A percentile compares a stretch with the other conserved stretches of the same genome.
These are phyloP conservation scores for Meloidogyne exigua DNA, from an alignment of 1,140 invertebrate genomes.

Conservation along the genomic window DNA sequence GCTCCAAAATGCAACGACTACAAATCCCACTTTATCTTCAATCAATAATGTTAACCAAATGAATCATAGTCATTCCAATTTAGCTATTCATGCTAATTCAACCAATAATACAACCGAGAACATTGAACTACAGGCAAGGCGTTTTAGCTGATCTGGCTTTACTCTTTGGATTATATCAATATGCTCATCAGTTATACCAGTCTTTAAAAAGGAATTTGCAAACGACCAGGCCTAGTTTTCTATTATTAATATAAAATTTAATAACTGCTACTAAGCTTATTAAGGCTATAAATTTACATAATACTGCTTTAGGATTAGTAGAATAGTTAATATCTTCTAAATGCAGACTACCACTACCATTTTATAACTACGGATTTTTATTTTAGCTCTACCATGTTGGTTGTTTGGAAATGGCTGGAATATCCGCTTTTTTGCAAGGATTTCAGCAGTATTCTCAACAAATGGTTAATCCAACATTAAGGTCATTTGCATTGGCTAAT, in stretches of 20 bases:
- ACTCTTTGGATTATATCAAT: conserved; percentile 87
- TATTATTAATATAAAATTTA: conserved; percentile 66
- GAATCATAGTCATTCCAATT: background rate
- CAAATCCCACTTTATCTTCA: conserved; percentile 14
- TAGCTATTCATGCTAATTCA: background rate
- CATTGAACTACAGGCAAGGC: conserved; percentile 84
- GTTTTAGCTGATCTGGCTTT: conserved; percentile 91
- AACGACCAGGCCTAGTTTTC: conserved; percentile 93
- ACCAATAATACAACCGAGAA: conserved; percentile 73
- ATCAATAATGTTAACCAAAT: background rate
- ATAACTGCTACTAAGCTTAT: background rate
- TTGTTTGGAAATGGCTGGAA: conserved; percentile 58
- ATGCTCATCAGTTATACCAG: conserved; percentile 89
- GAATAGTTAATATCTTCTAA: background rate
- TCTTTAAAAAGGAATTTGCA: conserved; percentile 91
- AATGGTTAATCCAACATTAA: background rate
- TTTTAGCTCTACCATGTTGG: conserved; percentile 46
- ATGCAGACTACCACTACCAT: too few relatives aligned
- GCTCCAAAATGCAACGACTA: conserved; percentile 35
- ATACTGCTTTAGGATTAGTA: background rate
- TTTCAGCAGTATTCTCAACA: conserved; percentile 22
- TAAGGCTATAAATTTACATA: too few relatives aligned
- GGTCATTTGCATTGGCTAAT: conserved; percentile 18
- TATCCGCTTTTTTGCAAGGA: conserved; percentile 37
- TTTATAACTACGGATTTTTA: background rate